A percentile compares a stretch with the other conserved stretches of the same genome.
Evolutionary conservation across 2,888 invertebrate species (phyloP).

Genomic region (Acanthosoma haemorrhoidale): DNA sequence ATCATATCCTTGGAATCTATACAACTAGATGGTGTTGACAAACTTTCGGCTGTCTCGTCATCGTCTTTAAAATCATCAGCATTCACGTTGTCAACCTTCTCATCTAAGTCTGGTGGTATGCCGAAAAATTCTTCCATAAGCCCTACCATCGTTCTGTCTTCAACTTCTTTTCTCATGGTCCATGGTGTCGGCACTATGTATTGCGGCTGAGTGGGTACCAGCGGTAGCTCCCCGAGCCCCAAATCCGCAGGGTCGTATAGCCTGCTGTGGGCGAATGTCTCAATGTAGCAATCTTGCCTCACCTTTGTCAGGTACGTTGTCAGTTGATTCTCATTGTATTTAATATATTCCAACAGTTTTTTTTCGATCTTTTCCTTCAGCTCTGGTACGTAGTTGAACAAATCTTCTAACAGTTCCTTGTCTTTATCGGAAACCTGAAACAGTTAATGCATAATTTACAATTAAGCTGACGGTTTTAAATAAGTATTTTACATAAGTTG

Average conservation of each 20-base stretch:
- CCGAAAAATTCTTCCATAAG: not conserved
- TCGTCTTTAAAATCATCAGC: too few relatives aligned
- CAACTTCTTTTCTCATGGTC: not conserved
- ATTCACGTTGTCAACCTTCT: too few relatives aligned
- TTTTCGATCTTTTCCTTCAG: slow-evolving; percentile 21
- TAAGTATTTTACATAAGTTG: too few relatives aligned
- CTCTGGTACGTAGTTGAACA: slow-evolving; percentile 28
- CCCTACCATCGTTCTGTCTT: not conserved
- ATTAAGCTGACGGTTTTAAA: too few relatives aligned
- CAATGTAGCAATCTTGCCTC: not conserved
- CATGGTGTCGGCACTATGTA: not conserved
- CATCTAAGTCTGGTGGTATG: not conserved
- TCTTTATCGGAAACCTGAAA: slow-evolving; percentile 26
- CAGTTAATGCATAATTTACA: too few relatives aligned
- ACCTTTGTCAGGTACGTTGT: slow-evolving; percentile 20
- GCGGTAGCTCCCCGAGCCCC: not conserved
- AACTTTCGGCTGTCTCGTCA: too few relatives aligned
- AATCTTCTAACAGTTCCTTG: slow-evolving; percentile 25
- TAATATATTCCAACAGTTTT: slow-evolving; percentile 21
- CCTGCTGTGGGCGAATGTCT: not conserved
- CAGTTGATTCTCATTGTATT: slow-evolving; percentile 30
- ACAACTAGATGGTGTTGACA: too few relatives aligned
- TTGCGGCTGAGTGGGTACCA: not conserved
- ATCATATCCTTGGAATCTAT: too few relatives aligned
- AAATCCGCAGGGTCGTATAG: not conserved